These are phyloP conservation scores for Laodelphax striatellus DNA, from an alignment of 1,140 invertebrate genomes.

Conservation along the genomic window DNA sequence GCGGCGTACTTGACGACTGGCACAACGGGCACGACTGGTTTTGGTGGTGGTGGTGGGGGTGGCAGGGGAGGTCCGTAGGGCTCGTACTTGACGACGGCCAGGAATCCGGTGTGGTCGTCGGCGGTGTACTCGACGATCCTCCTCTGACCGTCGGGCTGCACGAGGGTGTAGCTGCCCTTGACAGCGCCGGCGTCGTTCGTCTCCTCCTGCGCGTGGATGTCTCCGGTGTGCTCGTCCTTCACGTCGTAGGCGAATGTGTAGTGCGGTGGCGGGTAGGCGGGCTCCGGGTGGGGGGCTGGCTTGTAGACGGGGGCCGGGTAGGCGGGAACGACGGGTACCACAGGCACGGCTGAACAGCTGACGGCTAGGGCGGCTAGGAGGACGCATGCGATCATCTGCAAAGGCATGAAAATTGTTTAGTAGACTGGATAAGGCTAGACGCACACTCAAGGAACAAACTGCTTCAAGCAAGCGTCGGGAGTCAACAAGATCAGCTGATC, in stretches of 20 bases:
- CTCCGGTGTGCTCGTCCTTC: constrained; percentile 27
- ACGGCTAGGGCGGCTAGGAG: background rate
- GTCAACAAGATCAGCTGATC: no score
- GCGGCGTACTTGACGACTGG: background rate
- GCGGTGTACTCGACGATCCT: constrained; percentile 28
- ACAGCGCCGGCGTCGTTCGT: constrained; percentile 19
- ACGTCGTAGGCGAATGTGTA: constrained; percentile 30
- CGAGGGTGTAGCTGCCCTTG: constrained; percentile 19
- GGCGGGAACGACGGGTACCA: constrained; percentile 19
- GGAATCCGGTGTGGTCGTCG: constrained; percentile 24
- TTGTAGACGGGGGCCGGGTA: constrained; percentile 20
- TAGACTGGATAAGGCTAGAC: no score
- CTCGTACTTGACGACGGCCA: constrained; percentile 15
- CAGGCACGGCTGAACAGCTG: constrained; percentile 1
- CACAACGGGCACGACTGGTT: background rate
- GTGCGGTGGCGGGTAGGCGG: constrained; percentile 15
- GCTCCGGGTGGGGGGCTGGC: background rate
- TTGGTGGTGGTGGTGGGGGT: background rate
- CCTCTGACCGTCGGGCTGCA: constrained; percentile 26
- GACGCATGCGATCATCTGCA: background rate
- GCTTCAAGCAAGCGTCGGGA: no score
- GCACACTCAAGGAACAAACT: no score
- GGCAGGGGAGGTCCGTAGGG: background rate
- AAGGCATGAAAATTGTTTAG: background rate
- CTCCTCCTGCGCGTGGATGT: constrained; percentile 29